phyloP scores from a whole-genome alignment of 2,797 vertebrate genomes.

The Alosa sapidissima region DNA sequence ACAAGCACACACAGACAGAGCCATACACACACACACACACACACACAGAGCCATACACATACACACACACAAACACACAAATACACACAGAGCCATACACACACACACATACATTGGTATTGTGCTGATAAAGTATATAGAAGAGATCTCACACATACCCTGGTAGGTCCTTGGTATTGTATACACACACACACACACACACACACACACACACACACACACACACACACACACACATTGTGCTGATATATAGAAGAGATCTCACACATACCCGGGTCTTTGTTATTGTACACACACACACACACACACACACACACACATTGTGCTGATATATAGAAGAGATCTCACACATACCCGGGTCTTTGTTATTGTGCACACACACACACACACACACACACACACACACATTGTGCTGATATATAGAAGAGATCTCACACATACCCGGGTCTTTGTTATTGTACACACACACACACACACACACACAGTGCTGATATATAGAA shows the following conservation, averaged over 20 bases:
- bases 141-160: too few species aligned
- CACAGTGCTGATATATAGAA: not conserved
- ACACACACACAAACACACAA: not conserved
- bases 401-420: not conserved
- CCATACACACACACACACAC: not conserved
- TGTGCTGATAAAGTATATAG: too few species aligned
- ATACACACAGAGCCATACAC: not conserved
- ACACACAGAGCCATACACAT: not conserved
- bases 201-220: not conserved
- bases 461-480: not conserved
- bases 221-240: not conserved
- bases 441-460: too few species aligned
- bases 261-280: too few species aligned
- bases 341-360: not conserved
- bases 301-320: not conserved
- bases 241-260: too few species aligned
- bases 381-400: not conserved
- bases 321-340: too few species aligned
- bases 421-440: not conserved
- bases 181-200: too few species aligned
- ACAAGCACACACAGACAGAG: not conserved
- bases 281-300: too few species aligned
- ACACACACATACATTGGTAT: not conserved
- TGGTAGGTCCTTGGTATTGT: too few species aligned
- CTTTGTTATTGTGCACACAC: too few species aligned